Conservation (phyloP, 2,888 invertebrate genomes). For the Apodemia duryi region DNA sequence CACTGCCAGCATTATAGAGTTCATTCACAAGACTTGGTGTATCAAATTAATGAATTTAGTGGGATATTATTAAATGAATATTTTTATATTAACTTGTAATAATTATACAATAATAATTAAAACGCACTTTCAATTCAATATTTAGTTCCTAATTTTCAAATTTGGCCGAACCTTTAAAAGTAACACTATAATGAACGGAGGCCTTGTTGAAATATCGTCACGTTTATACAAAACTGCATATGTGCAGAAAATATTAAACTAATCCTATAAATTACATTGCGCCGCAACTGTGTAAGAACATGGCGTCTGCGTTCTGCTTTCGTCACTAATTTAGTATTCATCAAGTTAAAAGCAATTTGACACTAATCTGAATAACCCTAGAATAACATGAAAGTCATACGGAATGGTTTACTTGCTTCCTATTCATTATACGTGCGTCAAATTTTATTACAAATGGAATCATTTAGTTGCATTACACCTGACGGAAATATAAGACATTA, state of each 20-base stretch:
- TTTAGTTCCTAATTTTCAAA: too few relatives aligned
- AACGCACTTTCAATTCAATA: too few relatives aligned
- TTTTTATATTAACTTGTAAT: too few relatives aligned
- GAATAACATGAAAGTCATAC: slow-evolving; percentile 6
- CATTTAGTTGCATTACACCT: background rate
- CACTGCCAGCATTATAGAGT: too few relatives aligned
- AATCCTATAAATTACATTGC: background rate
- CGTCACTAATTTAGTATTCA: slow-evolving; percentile 10
- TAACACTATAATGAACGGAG: too few relatives aligned
- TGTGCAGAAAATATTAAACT: background rate
- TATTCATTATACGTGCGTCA: background rate
- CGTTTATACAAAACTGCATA: background rate
- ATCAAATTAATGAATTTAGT: too few relatives aligned
- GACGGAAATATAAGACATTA: too few relatives aligned
- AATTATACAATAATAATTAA: too few relatives aligned
- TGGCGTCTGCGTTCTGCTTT: slow-evolving; percentile 3
- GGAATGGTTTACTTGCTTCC: background rate
- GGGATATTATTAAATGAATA: too few relatives aligned
- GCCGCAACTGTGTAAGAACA: background rate
- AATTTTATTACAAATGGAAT: background rate
- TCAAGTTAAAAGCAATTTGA: slow-evolving; percentile 10
- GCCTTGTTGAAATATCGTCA: background rate
- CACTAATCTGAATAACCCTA: background rate
- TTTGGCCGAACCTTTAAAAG: too few relatives aligned
- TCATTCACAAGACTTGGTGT: too few relatives aligned